A percentile compares a stretch with the other conserved stretches of the same genome.
Conservation (phyloP, 2,113 vertebrate genomes). For the Oceanodroma tethys region DNA sequence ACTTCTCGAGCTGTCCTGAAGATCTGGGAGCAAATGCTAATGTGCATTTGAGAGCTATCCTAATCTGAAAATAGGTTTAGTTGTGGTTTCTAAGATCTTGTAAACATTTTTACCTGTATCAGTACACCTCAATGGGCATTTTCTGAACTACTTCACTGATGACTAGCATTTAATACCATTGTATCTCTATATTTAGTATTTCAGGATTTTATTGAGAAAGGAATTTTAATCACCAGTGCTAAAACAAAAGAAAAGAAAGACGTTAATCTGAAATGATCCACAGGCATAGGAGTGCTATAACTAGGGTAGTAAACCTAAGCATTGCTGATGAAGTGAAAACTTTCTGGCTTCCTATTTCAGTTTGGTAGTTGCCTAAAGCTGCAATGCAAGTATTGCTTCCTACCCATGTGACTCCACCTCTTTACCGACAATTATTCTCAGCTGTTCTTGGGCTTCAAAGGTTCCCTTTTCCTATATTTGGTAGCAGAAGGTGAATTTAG, state of each 20-base stretch:
- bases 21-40: neutral
- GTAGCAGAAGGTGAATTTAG: slow-evolving; percentile 48
- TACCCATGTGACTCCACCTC: slow-evolving; percentile 46
- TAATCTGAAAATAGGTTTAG: neutral
- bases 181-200: neutral
- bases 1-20: neutral
- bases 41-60: neutral
- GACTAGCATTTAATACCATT: neutral
- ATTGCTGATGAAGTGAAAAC: neutral
- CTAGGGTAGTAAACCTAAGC: neutral
- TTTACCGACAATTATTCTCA: slow-evolving; percentile 68
- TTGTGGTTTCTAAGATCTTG: neutral
- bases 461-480: slow-evolving; percentile 67
- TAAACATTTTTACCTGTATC: neutral
- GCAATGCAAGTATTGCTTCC: slow-evolving; percentile 55
- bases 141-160: neutral
- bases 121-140: neutral
- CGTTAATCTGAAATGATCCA: neutral
- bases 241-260: neutral
- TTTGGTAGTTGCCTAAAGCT: neutral
- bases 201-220: neutral
- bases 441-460: slow-evolving; percentile 65
- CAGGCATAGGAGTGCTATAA: neutral
- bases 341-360: neutral
- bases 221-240: neutral